Evolutionary conservation across 1,140 invertebrate species (phyloP).

Genomic region (Eumeta japonica): DNA sequence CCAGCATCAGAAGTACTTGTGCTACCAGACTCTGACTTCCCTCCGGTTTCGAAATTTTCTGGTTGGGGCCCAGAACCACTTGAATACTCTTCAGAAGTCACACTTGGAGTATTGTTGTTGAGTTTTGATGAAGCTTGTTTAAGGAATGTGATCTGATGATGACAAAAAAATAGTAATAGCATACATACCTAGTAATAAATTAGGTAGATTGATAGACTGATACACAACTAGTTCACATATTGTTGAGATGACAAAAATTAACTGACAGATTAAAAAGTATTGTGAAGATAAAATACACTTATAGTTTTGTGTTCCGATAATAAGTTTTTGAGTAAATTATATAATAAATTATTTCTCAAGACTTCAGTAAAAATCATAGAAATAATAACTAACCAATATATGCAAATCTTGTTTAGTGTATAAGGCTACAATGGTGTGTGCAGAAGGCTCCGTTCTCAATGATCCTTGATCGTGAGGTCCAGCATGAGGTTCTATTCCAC

Average conservation of each 20-base stretch:
- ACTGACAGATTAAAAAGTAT: too few relatives aligned
- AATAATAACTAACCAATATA: conserved; percentile 24
- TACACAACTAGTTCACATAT: not conserved
- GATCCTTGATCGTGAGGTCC: too few relatives aligned
- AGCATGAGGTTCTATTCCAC: too few relatives aligned
- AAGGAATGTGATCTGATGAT: conserved; percentile 36
- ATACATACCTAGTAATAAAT: not conserved
- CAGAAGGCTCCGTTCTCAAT: conserved; percentile 24
- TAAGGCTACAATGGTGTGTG: conserved; percentile 23
- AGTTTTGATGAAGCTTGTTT: conserved; percentile 40
- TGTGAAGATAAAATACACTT: too few relatives aligned
- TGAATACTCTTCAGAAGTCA: conserved; percentile 22
- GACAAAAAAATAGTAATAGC: not conserved
- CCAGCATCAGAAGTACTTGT: conserved; percentile 9
- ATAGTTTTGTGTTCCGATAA: too few relatives aligned
- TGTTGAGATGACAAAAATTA: not conserved
- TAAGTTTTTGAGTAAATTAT: too few relatives aligned
- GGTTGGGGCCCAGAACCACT: conserved; percentile 14
- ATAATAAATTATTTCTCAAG: too few relatives aligned
- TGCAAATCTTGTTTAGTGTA: conserved; percentile 28
- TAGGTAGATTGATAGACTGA: not conserved
- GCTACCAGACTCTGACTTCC: conserved; percentile 14
- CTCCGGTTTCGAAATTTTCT: not conserved
- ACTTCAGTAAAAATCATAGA: too few relatives aligned
- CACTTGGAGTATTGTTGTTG: conserved; percentile 39